Evolutionary conservation across 2,113 vertebrate species (phyloP).

Genomic region (Columbina picui): DNA sequence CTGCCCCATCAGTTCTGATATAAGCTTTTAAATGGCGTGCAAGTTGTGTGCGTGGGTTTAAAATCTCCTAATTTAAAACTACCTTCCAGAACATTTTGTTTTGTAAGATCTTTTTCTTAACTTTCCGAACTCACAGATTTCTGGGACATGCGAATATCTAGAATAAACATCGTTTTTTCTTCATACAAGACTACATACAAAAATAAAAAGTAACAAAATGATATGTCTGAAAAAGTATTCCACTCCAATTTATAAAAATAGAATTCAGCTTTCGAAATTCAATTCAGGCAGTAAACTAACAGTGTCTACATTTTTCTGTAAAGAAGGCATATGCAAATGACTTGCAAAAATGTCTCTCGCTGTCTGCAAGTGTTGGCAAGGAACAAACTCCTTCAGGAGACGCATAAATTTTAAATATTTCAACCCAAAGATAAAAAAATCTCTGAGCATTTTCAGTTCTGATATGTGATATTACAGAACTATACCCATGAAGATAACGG

Average conservation of each 20-base stretch:
- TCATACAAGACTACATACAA: neutral
- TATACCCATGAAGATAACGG: neutral
- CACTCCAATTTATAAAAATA: slow-evolving; percentile 33
- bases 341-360: slow-evolving; percentile 66
- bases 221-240: neutral
- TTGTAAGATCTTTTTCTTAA: slow-evolving; percentile 30
- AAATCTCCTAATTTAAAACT: slow-evolving; percentile 34
- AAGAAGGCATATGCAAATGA: slow-evolving; percentile 54
- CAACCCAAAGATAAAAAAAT: neutral
- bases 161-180: slow-evolving; percentile 8
- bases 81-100: slow-evolving; percentile 32
- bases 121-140: slow-evolving; percentile 9
- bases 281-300: slow-evolving; percentile 40
- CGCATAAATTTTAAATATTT: slow-evolving; percentile 37
- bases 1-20: slow-evolving; percentile 41
- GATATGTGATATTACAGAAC: neutral
- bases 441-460: neutral
- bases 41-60: neutral
- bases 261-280: slow-evolving; percentile 43
- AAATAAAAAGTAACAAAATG: slow-evolving; percentile 38
- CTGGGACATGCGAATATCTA: slow-evolving; percentile 15
- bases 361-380: slow-evolving; percentile 57
- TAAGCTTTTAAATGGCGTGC: slow-evolving; percentile 26
- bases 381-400: slow-evolving; percentile 48
- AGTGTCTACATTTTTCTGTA: slow-evolving; percentile 14